Evolutionary conservation across 2,113 vertebrate genomes (phyloP).

Genomic region (Corapipo altera): DNA sequence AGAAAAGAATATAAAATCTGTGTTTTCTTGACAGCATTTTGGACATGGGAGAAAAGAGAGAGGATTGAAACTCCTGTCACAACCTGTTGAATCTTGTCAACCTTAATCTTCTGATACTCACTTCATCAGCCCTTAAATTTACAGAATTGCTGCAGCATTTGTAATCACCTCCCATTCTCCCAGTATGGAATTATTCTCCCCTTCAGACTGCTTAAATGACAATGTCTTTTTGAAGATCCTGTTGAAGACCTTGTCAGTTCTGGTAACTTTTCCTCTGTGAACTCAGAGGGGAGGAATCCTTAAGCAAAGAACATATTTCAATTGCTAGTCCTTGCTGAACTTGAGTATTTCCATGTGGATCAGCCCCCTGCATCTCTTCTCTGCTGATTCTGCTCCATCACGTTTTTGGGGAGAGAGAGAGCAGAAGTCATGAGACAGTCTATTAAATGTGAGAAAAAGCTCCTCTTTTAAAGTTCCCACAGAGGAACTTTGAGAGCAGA

Average conservation of each 20-base stretch:
- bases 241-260: background rate
- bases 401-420: background rate
- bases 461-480: background rate
- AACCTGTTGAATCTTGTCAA: background rate
- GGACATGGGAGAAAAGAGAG: background rate
- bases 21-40: conserved; percentile 1
- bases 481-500: background rate
- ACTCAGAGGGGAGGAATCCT: background rate
- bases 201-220: conserved; percentile 27
- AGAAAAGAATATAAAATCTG: background rate
- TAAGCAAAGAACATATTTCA: background rate
- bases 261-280: conserved; percentile 4
- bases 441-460: background rate
- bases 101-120: background rate
- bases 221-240: background rate
- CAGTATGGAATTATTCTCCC: background rate
- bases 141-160: background rate
- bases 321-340: background rate
- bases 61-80: background rate
- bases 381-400: conserved; percentile 6
- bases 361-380: background rate
- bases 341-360: background rate
- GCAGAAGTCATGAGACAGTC: background rate
- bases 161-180: background rate
- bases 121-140: background rate